Conservation (phyloP, 2,888 invertebrate genomes). For the Lutraria lutraria region DNA sequence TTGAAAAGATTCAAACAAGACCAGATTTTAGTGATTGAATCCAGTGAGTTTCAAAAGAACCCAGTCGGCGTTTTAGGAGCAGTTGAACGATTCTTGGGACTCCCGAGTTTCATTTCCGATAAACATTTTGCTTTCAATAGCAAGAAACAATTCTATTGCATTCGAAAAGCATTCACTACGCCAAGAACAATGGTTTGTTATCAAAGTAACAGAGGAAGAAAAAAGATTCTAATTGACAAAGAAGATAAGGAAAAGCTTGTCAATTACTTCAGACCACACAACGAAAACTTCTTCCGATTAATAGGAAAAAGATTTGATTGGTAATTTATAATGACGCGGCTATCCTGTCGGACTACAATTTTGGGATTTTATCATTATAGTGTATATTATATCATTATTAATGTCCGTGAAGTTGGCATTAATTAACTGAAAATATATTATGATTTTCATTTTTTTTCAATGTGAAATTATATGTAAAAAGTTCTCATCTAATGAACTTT, state of each 20-base stretch:
- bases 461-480: no score
- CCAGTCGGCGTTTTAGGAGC: neutral
- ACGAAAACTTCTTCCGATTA: neutral
- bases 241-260: neutral
- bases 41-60: neutral
- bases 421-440: no score
- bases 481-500: no score
- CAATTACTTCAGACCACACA: neutral
- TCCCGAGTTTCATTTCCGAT: neutral
- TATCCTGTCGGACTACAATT: no score
- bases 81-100: neutral
- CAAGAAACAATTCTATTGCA: neutral
- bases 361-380: no score
- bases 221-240: neutral
- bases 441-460: no score
- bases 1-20: neutral
- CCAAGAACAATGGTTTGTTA: neutral
- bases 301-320: slow-evolving; percentile 1
- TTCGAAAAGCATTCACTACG: neutral
- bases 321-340: neutral
- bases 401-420: no score
- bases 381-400: no score
- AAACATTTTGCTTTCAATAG: neutral
- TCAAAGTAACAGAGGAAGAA: neutral
- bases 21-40: slow-evolving; percentile 10